Conservation (phyloP, 2,888 invertebrate species). For the Polyommatus icarus region DNA sequence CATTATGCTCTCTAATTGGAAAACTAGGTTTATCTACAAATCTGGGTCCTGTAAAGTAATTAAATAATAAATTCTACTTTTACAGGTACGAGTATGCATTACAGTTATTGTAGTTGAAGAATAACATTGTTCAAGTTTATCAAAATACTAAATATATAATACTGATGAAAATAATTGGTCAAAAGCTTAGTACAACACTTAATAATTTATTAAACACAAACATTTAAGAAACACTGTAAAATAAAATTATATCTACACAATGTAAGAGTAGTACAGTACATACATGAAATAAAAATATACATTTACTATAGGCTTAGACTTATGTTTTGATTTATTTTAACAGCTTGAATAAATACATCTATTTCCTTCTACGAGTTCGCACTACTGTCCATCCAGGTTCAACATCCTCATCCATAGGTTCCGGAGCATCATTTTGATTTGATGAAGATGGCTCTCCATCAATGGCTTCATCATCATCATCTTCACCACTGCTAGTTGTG, state of each 20-base stretch:
- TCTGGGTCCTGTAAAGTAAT: too few species aligned
- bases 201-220: constrained; percentile 30
- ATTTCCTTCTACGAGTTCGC: constrained; percentile 75
- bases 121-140: background rate
- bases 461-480: constrained; percentile 45
- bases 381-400: constrained; percentile 86
- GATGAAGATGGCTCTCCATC: constrained; percentile 47
- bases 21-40: too few species aligned
- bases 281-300: constrained; percentile 1
- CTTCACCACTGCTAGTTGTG: constrained; percentile 66
- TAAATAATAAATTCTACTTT: too few species aligned
- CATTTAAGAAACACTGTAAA: constrained; percentile 21
- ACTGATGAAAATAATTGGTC: background rate
- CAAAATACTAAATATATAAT: background rate
- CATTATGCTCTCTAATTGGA: too few species aligned
- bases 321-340: background rate
- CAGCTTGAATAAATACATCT: constrained; percentile 40
- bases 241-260: constrained; percentile 25
- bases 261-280: constrained; percentile 9
- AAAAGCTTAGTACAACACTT: constrained; percentile 7
- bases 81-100: too few species aligned
- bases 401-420: constrained; percentile 73
- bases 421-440: constrained; percentile 48
- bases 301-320: background rate
- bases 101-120: too few species aligned